Percentiles rank a stretch among this genome's conserved stretches.
Evolutionary conservation across 1,140 invertebrate species (phyloP).

Genomic region (Dermatophagoides farinae): DNA sequence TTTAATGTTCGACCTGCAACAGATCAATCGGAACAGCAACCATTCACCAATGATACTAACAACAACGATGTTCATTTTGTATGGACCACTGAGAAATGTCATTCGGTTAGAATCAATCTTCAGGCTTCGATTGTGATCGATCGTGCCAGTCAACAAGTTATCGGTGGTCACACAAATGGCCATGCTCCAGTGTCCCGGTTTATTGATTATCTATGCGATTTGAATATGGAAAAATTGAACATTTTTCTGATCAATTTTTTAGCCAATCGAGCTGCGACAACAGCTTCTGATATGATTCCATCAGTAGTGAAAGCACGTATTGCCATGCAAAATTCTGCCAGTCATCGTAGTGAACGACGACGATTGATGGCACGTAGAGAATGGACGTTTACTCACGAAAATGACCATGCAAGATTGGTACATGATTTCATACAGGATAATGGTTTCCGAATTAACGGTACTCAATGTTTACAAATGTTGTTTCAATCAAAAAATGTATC

Average conservation of each 20-base stretch:
- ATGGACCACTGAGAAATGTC: neutral
- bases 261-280: neutral
- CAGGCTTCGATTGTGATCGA: neutral
- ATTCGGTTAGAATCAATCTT: neutral
- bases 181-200: neutral
- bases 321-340: neutral
- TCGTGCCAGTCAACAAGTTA: neutral
- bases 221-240: constrained; percentile 2
- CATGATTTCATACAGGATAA: neutral
- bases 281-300: neutral
- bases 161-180: neutral
- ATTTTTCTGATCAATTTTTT: constrained; percentile 3
- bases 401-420: neutral
- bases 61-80: constrained; percentile 1
- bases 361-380: neutral
- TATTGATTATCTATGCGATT: constrained; percentile 4
- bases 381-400: neutral
- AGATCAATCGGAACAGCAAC: neutral
- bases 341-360: neutral
- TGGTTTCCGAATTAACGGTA: neutral
- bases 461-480: neutral
- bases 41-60: neutral
- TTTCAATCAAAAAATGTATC: constrained; percentile 4
- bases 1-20: neutral
- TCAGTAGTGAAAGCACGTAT: too few species aligned